phyloP scores from a whole-genome alignment of 1,140 invertebrate species.

The Trichogramma pretiosum region DNA sequence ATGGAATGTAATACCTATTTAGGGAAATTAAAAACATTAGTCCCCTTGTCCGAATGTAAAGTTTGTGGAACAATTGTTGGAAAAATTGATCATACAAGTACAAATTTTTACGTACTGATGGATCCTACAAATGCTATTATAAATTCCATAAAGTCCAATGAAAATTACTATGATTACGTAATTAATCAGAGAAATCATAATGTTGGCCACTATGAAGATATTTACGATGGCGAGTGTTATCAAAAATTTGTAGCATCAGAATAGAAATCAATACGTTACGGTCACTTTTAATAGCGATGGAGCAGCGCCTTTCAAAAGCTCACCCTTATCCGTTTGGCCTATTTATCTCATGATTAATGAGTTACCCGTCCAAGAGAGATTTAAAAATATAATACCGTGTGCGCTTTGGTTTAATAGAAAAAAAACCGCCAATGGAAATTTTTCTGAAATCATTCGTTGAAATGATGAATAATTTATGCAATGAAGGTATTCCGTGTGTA shows the following conservation, averaged over 20 bases:
- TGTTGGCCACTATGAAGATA: not conserved
- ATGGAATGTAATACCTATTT: not conserved
- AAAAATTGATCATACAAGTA: not conserved
- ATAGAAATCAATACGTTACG: not conserved
- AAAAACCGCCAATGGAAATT: not conserved
- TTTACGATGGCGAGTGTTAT: not conserved
- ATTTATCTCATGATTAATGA: not conserved
- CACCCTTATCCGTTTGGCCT: not conserved
- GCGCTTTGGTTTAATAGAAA: too few species aligned
- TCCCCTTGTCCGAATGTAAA: not conserved
- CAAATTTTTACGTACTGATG: not conserved
- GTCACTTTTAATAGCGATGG: not conserved
- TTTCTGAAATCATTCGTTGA: not conserved
- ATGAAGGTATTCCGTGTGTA: not conserved
- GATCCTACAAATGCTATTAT: not conserved
- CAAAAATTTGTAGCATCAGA: not conserved
- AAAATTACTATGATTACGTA: not conserved
- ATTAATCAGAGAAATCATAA: not conserved
- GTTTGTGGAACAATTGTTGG: not conserved
- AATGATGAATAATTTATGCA: not conserved
- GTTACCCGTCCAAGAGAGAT: not conserved
- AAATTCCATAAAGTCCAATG: not conserved
- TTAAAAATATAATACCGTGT: not conserved
- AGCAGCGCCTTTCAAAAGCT: too few species aligned
- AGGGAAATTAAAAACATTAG: not conserved